Base-by-base conservation (phyloP, 2,113 vertebrate species). In the Sialia sialis region DNA sequence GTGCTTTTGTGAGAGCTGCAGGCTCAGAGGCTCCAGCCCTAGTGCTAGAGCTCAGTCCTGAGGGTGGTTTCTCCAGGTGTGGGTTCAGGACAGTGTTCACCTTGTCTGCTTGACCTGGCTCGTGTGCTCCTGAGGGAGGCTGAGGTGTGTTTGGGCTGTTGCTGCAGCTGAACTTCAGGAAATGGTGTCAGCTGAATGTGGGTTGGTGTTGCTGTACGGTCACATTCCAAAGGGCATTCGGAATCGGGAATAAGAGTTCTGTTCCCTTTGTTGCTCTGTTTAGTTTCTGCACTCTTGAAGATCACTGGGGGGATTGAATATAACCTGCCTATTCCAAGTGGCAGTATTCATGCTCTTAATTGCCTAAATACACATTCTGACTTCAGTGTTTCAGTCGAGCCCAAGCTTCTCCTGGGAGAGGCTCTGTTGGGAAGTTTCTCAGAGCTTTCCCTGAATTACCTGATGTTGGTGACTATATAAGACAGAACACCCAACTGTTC, bases 401-500 rank as follows among this genome's bases (percentile, higher is more conserved):
- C 44, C 21, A 19, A 16, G 46, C 41, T 74, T 32, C 43, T 79
- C 23, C 39, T 26, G 30, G 41, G 44, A 26, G 13, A 39, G 27
- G n/a, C 49, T 91, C 48, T 43, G 46, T 23, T 0, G 4, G 59
- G n/a, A 18, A 48, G 10, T 51, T 44, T 38, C 73, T 55, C 46
- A 16, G 49, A 76, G 59, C 41, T 81, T 58, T 66, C 38, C 52
- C 36, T 54, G 48, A 11, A 17, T 38, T 75, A 19, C 48, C 51
- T 26, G 86, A 2, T 67, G 3, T 3, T 29, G 64, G 32, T 21
- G 15, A 1, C 39, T 29, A 0, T 32, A 0, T 26, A 7, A 46
- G 27, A 23, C n/a, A 30, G 83, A 21, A 26, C 15, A n/a, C 32
- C 5, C 12, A 19, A 3, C 46, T 18, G 9, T 26, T 2, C 0